A percentile compares a stretch with the other conserved stretches of the same genome.
Evolutionary conservation across 2,888 invertebrate genomes (phyloP).

Genomic region (Drosophila ustulata): DNA sequence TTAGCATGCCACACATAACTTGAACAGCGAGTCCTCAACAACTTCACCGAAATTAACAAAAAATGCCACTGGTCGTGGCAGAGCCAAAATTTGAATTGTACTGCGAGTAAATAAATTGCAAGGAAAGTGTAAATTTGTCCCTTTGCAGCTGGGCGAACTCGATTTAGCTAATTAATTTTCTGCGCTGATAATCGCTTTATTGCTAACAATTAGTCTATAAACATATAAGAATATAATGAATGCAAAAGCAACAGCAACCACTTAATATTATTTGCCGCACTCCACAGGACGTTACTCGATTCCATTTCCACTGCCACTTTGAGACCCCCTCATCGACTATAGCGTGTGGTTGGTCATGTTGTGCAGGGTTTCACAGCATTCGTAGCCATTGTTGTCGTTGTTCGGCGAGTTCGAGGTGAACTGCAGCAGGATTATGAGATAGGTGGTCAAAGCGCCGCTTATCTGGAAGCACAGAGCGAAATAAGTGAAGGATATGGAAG

Average conservation of each 20-base stretch:
- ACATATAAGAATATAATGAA: conserved; percentile 36
- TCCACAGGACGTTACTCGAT: conserved; percentile 42
- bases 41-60: too few species aligned
- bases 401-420: conserved; percentile 81
- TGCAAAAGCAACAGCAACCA: conserved; percentile 52
- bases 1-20: neutral
- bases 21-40: too few species aligned
- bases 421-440: conserved; percentile 85
- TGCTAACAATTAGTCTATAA: conserved; percentile 49
- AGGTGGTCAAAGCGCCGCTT: conserved; percentile 84
- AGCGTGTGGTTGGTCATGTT: conserved; percentile 62
- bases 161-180: conserved; percentile 17
- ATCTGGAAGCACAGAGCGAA: conserved; percentile 71
- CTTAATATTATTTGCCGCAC: conserved; percentile 52
- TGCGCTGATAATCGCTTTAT: conserved; percentile 45
- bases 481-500: neutral
- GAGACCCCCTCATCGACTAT: conserved; percentile 22
- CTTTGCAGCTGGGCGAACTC: neutral
- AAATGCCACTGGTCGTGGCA: too few species aligned
- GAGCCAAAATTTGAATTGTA: too few species aligned
- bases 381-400: conserved; percentile 25
- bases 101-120: neutral
- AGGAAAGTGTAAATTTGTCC: neutral
- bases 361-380: conserved; percentile 52
- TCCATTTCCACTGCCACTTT: conserved; percentile 34